Conservation (phyloP, 2,888 invertebrate species). For the Parasteatoda lunata region DNA sequence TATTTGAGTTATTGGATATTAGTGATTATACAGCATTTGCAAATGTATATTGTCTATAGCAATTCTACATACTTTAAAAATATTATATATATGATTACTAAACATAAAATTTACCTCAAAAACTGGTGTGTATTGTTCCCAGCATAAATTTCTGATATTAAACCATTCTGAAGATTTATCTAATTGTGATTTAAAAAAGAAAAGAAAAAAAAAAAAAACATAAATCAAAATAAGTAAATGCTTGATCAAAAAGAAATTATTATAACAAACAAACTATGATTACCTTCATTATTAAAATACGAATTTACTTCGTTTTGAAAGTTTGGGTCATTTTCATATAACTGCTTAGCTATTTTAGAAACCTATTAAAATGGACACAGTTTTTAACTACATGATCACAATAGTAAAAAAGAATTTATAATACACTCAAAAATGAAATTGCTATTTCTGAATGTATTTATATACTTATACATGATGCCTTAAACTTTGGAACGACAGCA, state of each 20-base stretch:
- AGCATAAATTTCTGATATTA: constrained; percentile 1
- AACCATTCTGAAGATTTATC: constrained; percentile 17
- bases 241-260: not conserved
- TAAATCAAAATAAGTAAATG: not conserved
- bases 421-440: no score
- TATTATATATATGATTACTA: not conserved
- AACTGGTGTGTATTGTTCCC: constrained; percentile 15
- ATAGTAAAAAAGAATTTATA: no score
- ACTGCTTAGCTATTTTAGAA: not conserved
- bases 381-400: no score
- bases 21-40: no score
- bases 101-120: constrained; percentile 33
- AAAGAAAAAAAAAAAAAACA: not conserved
- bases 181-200: constrained; percentile 14
- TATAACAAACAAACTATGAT: not conserved
- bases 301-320: constrained; percentile 14
- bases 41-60: no score
- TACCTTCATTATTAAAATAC: constrained; percentile 12
- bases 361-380: constrained; percentile 2
- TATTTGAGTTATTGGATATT: no score
- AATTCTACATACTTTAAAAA: no score
- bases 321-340: constrained; percentile 13
- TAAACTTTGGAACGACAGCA: no score
- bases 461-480: no score
- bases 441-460: no score